Conservation (phyloP, 2,797 vertebrate species). For the Gobionotothen gibberifrons region DNA sequence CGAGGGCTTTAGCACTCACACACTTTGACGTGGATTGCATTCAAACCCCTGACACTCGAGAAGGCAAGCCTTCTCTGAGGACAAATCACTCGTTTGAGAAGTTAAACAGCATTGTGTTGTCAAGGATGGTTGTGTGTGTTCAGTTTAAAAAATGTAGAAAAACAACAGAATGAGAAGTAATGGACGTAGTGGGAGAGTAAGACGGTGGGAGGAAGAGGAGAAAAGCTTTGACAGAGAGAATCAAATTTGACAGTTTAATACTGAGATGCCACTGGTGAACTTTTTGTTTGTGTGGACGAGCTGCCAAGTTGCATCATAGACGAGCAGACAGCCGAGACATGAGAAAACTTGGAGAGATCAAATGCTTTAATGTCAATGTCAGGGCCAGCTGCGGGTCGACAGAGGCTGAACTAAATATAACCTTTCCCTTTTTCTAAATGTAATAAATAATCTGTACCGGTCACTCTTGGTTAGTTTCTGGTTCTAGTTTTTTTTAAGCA, state of each 20-base stretch:
- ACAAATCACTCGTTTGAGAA: slow-evolving; percentile 42
- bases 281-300: slow-evolving; percentile 13
- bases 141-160: neutral
- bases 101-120: slow-evolving; percentile 44
- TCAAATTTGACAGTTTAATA: slow-evolving; percentile 46
- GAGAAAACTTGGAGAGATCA: slow-evolving; percentile 35
- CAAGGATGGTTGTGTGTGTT: slow-evolving; percentile 5
- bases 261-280: slow-evolving; percentile 37
- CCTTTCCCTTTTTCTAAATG: slow-evolving; percentile 9
- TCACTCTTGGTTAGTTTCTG: neutral
- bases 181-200: slow-evolving; percentile 1
- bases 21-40: slow-evolving; percentile 37
- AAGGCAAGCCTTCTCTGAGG: slow-evolving; percentile 44
- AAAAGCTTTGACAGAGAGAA: slow-evolving; percentile 15
- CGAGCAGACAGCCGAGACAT: slow-evolving; percentile 23
- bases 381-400: slow-evolving; percentile 3
- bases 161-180: slow-evolving; percentile 5
- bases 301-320: slow-evolving; percentile 45
- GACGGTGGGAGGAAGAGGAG: slow-evolving; percentile 1
- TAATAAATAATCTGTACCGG: slow-evolving; percentile 5
- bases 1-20: slow-evolving; percentile 41
- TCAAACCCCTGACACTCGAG: slow-evolving; percentile 28
- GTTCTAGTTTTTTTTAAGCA: slow-evolving; percentile 10
- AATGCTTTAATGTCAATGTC: slow-evolving; percentile 27
- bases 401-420: slow-evolving; percentile 12